phyloP scores from a whole-genome alignment of 2,797 vertebrate genomes.

The Ara ararauna region DNA sequence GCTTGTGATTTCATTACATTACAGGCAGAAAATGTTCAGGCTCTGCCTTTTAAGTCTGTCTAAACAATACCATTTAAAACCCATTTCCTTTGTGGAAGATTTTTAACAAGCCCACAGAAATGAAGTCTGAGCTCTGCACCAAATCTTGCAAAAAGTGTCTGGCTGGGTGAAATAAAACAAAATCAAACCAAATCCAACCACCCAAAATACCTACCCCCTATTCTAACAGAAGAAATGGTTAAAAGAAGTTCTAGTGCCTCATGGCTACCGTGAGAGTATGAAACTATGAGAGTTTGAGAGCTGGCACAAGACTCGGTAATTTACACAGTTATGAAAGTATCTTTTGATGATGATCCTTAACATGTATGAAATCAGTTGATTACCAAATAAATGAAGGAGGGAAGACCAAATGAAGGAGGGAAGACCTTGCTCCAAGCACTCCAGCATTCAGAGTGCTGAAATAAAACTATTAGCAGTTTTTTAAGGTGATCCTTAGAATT shows the following conservation, averaged over 20 bases:
- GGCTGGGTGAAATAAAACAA: neutral
- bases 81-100: neutral
- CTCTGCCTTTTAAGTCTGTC: neutral
- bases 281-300: neutral
- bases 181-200: neutral
- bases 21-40: neutral
- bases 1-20: neutral
- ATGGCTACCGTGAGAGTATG: neutral
- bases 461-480: neutral
- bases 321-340: neutral
- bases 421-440: neutral
- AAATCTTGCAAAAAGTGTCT: neutral
- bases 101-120: neutral
- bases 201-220: neutral
- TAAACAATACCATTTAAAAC: neutral
- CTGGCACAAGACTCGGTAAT: neutral
- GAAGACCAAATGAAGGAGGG: neutral
- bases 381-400: neutral
- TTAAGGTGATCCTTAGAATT: neutral
- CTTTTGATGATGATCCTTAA: neutral
- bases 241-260: neutral
- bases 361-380: neutral
- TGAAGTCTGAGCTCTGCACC: neutral
- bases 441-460: neutral
- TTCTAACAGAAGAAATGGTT: neutral